These are phyloP conservation scores for Otis tarda DNA, from an alignment of 2,113 vertebrate genomes.

Conservation along the genomic window DNA sequence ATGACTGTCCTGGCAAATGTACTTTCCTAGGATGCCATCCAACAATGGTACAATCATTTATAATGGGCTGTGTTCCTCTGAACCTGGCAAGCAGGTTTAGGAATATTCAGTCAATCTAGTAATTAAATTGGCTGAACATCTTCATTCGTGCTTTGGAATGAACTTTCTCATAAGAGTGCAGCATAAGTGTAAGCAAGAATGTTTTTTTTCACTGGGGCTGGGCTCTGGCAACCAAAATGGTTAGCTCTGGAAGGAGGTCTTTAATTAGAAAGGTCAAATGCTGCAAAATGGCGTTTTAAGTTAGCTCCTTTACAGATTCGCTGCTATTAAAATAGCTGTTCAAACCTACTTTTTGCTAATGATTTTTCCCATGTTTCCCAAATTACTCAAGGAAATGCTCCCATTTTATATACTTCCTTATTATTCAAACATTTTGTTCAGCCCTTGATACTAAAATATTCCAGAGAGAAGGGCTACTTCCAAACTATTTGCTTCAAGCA, in stretches of 20 bases:
- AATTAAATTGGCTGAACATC: conserved; percentile 65
- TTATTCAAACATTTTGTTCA: conserved; percentile 22
- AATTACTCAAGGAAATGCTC: background rate
- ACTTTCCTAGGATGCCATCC: conserved; percentile 38
- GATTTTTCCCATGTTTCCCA: background rate
- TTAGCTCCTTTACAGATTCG: background rate
- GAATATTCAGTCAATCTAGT: conserved; percentile 41
- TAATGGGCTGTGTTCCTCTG: background rate
- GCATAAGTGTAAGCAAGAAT: background rate
- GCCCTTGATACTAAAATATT: conserved; percentile 21
- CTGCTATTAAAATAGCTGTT: conserved; percentile 1
- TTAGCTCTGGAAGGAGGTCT: background rate
- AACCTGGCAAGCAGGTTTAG: conserved; percentile 40
- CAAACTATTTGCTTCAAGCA: conserved; percentile 17
- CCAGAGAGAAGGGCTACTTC: background rate
- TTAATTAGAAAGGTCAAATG: background rate
- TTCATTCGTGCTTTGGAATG: conserved; percentile 9
- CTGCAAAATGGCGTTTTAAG: background rate
- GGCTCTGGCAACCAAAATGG: background rate
- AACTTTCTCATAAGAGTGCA: background rate
- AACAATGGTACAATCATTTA: conserved; percentile 23
- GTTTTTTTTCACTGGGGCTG: background rate
- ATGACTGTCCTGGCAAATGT: conserved; percentile 39
- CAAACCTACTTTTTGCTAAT: background rate
- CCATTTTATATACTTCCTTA: background rate